Conservation (phyloP, 2,113 vertebrate genomes). For the Pseudorectes ferrugineus region DNA sequence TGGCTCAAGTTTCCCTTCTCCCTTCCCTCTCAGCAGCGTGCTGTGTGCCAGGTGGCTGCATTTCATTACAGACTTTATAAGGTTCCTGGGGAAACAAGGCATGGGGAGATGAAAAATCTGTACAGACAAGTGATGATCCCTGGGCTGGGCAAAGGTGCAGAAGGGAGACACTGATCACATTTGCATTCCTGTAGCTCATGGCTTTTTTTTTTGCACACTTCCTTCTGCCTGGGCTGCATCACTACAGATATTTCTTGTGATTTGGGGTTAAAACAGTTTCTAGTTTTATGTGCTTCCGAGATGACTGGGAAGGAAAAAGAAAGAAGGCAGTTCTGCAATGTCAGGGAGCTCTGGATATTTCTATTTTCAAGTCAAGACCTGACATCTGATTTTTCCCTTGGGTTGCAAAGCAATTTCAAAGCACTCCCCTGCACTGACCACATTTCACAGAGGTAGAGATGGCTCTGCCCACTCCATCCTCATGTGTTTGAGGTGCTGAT, state of each 20-base stretch:
- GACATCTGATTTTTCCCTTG: not conserved
- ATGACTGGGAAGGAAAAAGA: not conserved
- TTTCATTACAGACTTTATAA: not conserved
- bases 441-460: not conserved
- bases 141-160: not conserved
- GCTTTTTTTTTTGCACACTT: not conserved
- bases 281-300: not conserved
- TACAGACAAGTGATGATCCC: not conserved
- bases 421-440: not conserved
- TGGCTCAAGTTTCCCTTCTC: not conserved
- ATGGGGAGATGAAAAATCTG: not conserved
- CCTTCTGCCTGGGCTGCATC: not conserved
- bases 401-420: not conserved
- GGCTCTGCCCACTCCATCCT: not conserved
- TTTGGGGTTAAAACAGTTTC: not conserved
- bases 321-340: not conserved
- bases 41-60: conserved; percentile 14
- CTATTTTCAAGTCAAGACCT: not conserved
- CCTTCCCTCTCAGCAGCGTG: not conserved
- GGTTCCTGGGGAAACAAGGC: not conserved
- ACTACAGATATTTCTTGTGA: not conserved
- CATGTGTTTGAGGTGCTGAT: not conserved
- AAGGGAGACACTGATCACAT: not conserved
- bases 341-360: not conserved
- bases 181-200: not conserved